Base-by-base conservation (phyloP, 2,888 invertebrate species). In the Agapostemon virescens region DNA sequence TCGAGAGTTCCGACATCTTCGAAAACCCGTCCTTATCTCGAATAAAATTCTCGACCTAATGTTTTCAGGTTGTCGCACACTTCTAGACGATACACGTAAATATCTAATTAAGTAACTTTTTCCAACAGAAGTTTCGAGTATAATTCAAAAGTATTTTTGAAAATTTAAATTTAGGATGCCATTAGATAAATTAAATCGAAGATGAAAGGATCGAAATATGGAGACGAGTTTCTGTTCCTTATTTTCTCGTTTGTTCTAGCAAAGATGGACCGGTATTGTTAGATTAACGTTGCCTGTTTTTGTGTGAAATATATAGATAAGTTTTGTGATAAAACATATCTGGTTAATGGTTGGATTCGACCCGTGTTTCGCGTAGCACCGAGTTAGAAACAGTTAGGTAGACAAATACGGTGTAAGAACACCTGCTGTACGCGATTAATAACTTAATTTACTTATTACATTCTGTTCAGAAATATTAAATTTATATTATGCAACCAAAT, bases 391-490 rank as follows among this genome's bases (percentile, higher is more conserved):
- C 33, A 71, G 20, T 71, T 36, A 52, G 15, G 20, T 61, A 70
- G 68, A 13, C 11, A 40, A 61, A 68, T 11, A 26, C 40, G 52
- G 38, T 71, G 69, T 38, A 66, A 71, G 20, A 68, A 78, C 64
- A 73, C 30, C 66, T 67, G 36, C 55, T 86, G 83, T 86, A 82
- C 84, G 79, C 85, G 78, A 81, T 83, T 86, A 72, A 77, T 76
- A 58, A 80, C 61, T 74, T 49, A 52, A 72, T 69, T 84, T 81
- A 63, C 55, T 77, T 69, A 64, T 45, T 72, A 61, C 26, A 74
- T 80, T 84, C 52, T 79, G 76, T 82, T 82, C 52, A 13, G 49
- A 79, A 45, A 42, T 30, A 84, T 84, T 84, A 42, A 71, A 67
- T 68, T 33, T 77, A 80, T 74, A 68, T 80, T 76, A 77, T 74